These are phyloP conservation scores for Chelonoidis abingdonii DNA, from an alignment of 2,113 vertebrate genomes.

Conservation along the genomic window DNA sequence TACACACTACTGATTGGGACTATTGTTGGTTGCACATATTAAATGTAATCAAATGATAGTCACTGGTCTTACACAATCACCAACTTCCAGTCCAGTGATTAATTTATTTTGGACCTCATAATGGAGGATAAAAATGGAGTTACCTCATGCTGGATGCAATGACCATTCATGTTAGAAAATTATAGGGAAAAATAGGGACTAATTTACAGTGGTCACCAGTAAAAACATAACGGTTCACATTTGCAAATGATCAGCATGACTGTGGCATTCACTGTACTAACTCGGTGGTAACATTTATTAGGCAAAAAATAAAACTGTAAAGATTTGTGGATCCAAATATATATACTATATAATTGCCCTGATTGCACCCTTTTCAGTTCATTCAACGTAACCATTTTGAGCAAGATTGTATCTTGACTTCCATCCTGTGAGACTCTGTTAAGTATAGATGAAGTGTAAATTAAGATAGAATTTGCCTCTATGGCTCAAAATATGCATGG, in stretches of 20 bases:
- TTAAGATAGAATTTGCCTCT: background rate
- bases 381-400: background rate
- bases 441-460: background rate
- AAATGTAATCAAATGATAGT: background rate
- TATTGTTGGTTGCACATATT: background rate
- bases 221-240: background rate
- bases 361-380: background rate
- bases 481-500: background rate
- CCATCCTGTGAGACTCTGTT: background rate
- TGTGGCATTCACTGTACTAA: background rate
- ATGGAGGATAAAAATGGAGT: background rate
- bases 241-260: background rate
- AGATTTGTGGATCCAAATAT: background rate
- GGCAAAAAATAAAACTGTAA: slow-evolving; percentile 5
- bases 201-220: background rate
- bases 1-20: background rate
- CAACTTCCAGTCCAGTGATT: background rate
- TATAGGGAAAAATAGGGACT: background rate
- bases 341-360: background rate
- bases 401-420: background rate
- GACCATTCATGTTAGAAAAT: background rate
- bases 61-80: background rate
- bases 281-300: background rate
- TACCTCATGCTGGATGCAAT: background rate
- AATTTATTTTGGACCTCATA: background rate